Evolutionary conservation across 2,797 vertebrate species (phyloP), one percentile per base, ranked within the genome.

Genomic region (Rhabdomys pumilio): DNA sequence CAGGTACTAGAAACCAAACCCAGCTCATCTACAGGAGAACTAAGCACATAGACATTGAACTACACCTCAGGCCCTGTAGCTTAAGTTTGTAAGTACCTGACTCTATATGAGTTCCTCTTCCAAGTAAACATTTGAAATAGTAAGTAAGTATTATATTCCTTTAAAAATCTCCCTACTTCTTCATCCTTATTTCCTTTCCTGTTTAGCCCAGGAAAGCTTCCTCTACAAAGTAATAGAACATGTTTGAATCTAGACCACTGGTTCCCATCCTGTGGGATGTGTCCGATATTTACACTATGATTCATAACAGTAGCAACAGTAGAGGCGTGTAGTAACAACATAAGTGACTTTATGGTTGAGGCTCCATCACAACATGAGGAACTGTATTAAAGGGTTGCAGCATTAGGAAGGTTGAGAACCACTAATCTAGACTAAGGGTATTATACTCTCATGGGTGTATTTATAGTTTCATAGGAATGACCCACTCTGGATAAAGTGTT

Each of bases 91-190:
- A 72, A 38, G 8, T 59, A 59, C 73, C 47, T 57, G 87, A 29
- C 26, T 89, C 24, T 50, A 75, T 61, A 72, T 72, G 26, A 89
- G 65, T 93, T 86, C 38, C 63, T 96, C 96, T 50, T 80, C 24
- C 6, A 26, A 81, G 47, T 50, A 67, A 90, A 91, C 47, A 38
- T 50, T 41, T 77, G 67, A 83, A 79, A 53, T 72, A 61, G 44
- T 44, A 88, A 86, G n/a, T 67, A 84, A 86, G n/a, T 67, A 84
- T 67, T 53, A 50, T 86, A 72, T 83, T 92, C n/a, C 31, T 92
- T 90, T 50, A 84, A 76, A 89, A 14, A 10, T 55, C 31, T 92
- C 2, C 4, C 22, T 14, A 61, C 34, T 84, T 77, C 61, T 41
- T 29, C 34, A 79, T 84, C 13, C 41, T 41, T 41, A n/a, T 41